These are phyloP conservation scores for Xyrichtys novacula DNA, from an alignment of 2,797 vertebrate genomes.

Conservation along the genomic window DNA sequence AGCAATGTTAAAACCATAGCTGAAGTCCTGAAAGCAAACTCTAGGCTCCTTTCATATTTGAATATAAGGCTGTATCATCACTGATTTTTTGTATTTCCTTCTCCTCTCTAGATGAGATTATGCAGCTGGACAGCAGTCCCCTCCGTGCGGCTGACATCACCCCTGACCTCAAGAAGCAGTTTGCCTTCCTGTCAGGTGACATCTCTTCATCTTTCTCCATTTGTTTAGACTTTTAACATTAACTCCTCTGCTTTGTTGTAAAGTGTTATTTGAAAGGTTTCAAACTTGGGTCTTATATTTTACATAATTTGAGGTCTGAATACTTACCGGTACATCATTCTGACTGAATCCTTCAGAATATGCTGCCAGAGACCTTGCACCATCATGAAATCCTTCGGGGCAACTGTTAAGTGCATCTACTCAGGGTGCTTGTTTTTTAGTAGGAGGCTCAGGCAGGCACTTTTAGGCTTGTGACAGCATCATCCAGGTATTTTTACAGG, in stretches of 20 bases:
- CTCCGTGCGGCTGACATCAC: slow-evolving; percentile 93
- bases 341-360: no score
- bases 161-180: slow-evolving; percentile 93
- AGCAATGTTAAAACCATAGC: no score
- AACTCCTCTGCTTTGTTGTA: background rate
- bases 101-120: slow-evolving; percentile 93
- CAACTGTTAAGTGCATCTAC: background rate
- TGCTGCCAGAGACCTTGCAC: no score
- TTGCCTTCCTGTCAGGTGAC: slow-evolving; percentile 95
- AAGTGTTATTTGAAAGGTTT: background rate
- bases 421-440: background rate
- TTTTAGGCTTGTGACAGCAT: background rate
- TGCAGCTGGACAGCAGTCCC: slow-evolving; percentile 93
- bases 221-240: background rate
- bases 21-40: no score
- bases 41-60: no score
- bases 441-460: background rate
- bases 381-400: background rate
- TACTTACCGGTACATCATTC: background rate
- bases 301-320: background rate
- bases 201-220: slow-evolving; percentile 8
- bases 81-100: slow-evolving; percentile 19
- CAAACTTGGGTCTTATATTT: background rate
- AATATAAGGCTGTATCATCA: background rate
- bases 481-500: background rate